A percentile compares a stretch with the other conserved stretches of the same genome.
Evolutionary conservation across 2,888 invertebrate species (phyloP).

Genomic region (Anodontia alba): DNA sequence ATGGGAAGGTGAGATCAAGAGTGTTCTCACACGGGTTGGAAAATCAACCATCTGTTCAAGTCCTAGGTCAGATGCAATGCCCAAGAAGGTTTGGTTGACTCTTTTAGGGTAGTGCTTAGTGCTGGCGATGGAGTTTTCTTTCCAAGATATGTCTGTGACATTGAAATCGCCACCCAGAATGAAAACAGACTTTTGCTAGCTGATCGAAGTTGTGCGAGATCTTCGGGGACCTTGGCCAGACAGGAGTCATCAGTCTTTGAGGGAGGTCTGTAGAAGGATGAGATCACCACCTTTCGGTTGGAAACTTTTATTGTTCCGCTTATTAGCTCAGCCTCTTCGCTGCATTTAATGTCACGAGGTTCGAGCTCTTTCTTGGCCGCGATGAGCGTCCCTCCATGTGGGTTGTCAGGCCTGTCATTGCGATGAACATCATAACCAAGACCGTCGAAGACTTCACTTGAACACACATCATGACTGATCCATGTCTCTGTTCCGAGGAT

Average conservation of each 20-base stretch:
- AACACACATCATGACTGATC: not conserved
- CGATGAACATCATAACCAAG: not conserved
- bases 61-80: too few relatives aligned
- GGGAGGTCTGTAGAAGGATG: constrained; percentile 11
- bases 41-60: too few relatives aligned
- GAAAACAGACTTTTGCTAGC: not conserved
- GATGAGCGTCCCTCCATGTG: not conserved
- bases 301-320: not conserved
- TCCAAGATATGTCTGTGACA: too few relatives aligned
- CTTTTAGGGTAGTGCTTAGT: too few relatives aligned
- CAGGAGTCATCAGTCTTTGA: not conserved
- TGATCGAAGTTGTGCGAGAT: not conserved
- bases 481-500: too few relatives aligned
- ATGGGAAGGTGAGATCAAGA: too few relatives aligned
- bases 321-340: constrained; percentile 1
- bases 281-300: not conserved
- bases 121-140: too few relatives aligned
- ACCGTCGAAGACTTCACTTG: not conserved
- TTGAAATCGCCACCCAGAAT: too few relatives aligned
- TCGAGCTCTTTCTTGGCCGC: not conserved
- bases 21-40: too few relatives aligned
- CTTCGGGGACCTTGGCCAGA: not conserved
- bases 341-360: not conserved
- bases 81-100: too few relatives aligned
- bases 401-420: constrained; percentile 17